Conservation (phyloP, 2,888 invertebrate species). For the Sphecodes monilicornis region DNA sequence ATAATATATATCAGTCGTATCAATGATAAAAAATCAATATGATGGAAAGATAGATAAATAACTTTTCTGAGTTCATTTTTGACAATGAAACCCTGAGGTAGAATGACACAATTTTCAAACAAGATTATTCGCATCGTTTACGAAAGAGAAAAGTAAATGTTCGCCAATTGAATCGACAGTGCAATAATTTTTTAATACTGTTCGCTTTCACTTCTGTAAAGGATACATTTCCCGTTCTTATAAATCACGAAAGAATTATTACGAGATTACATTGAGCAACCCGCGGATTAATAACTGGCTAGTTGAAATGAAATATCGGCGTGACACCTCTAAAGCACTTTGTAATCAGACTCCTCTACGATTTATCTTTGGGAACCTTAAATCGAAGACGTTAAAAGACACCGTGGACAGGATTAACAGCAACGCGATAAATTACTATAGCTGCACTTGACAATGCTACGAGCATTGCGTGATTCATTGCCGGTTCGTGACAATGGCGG, state of each 20-base stretch:
- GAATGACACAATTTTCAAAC: neutral
- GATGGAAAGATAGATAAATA: neutral
- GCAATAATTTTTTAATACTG: neutral
- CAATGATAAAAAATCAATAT: neutral
- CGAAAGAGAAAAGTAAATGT: neutral
- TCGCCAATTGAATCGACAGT: neutral
- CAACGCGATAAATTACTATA: conserved; percentile 50
- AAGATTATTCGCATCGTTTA: too few species aligned
- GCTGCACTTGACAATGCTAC: conserved; percentile 55
- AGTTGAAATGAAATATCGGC: conserved; percentile 8
- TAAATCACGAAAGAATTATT: conserved; percentile 12
- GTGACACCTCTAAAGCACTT: conserved; percentile 20
- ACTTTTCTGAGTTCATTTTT: neutral
- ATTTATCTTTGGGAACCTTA: conserved; percentile 39
- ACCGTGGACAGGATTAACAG: conserved; percentile 43
- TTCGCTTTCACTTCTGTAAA: neutral
- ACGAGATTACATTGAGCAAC: neutral
- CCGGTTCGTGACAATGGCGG: conserved; percentile 50
- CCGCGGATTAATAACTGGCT: conserved; percentile 13
- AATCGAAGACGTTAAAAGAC: conserved; percentile 46
- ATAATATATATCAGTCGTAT: too few species aligned
- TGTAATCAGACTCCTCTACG: conserved; percentile 45
- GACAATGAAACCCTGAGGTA: neutral
- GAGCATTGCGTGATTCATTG: conserved; percentile 50
- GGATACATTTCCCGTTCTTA: neutral